These are phyloP conservation scores for Spea multiplicata DNA, from an alignment of 2,113 vertebrate species.

Conservation along the genomic window DNA sequence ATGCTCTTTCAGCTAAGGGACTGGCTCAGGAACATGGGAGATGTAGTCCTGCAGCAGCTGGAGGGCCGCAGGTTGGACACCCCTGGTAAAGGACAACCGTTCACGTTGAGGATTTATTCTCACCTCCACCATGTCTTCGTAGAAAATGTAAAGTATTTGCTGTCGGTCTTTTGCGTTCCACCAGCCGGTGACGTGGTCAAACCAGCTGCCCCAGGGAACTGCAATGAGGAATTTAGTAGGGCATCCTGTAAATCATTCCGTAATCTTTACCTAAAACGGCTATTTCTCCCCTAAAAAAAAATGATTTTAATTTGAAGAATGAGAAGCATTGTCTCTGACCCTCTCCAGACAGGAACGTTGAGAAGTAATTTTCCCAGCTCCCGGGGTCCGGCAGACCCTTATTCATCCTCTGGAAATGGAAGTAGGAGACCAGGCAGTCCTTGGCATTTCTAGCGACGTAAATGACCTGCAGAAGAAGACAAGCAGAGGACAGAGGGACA, in stretches of 20 bases:
- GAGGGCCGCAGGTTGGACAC: background rate
- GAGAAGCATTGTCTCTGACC: conserved; percentile 38
- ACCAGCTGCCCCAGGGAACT: conserved; percentile 76
- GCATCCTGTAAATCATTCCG: no score
- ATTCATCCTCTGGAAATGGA: conserved; percentile 62
- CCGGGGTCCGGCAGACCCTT: conserved; percentile 57
- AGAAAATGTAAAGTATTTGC: conserved; percentile 70
- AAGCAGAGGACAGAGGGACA: background rate
- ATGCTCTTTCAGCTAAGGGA: no score
- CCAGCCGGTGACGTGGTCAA: conserved; percentile 73
- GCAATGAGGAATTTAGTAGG: conserved; percentile 13
- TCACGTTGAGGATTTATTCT: conserved; percentile 11
- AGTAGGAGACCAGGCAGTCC: conserved; percentile 64
- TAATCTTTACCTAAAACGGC: no score
- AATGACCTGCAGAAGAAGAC: conserved; percentile 53
- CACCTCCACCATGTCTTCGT: conserved; percentile 73
- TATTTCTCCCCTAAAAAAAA: background rate
- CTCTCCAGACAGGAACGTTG: conserved; percentile 55
- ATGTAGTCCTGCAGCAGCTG: no score
- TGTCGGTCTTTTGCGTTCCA: conserved; percentile 67
- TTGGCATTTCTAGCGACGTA: conserved; percentile 65
- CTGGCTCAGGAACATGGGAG: no score
- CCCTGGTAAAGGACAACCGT: no score
- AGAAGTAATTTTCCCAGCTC: conserved; percentile 59
- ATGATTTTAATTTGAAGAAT: background rate